Base-by-base conservation (phyloP, 2,113 vertebrate species). In the Myxocyprinus asiaticus region DNA sequence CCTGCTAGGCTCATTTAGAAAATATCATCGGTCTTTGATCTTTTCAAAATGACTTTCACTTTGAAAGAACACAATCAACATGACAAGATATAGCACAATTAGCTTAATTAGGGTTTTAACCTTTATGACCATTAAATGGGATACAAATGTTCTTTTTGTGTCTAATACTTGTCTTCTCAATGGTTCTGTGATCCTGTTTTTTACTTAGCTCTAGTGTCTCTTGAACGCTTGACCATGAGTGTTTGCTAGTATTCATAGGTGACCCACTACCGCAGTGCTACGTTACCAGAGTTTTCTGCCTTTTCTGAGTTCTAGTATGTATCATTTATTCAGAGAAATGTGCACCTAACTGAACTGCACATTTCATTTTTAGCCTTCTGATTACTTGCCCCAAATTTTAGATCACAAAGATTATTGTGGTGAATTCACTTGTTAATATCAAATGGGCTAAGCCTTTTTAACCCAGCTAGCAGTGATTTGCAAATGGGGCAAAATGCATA, bases 311-410 rank as follows among this genome's bases (percentile, higher is more conserved):
- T 53, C 1, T 58, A 75, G 59, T 11, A 5, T 44, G 6, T 42
- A 50, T 10, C 3, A 7, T 55, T 15, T 44, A 55, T 64, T 76
- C 58, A 48, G 11, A 62, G 22, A 75, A 65, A 76, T 14, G 42
- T 44, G 11, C 50, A 8, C 33, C 12, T 47, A 44, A 79, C 81
- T 67, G 77, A 79, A 55, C 72, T 77, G 78, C 72, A 80, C 82
- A 71, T 76, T 66, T 69, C 42, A 70, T 51, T 63, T 42, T 48
- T 7, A 5, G 9, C 9, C 9, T 48, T 48, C 9, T 48, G 5
- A 48, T 6, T 48, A 6, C 47, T 48, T 48, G 6, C 9, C 22
- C 22, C 48, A 9, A 51, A 51, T 56, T 56, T 56, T 14, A 56
- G 53, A 56, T 56, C 5, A n/a, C 12, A 56, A 56, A n/a, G 4